Evolutionary conservation across 2,888 invertebrate genomes (phyloP), one percentile per base, ranked within the genome.

Genomic region (Globia sparganii): DNA sequence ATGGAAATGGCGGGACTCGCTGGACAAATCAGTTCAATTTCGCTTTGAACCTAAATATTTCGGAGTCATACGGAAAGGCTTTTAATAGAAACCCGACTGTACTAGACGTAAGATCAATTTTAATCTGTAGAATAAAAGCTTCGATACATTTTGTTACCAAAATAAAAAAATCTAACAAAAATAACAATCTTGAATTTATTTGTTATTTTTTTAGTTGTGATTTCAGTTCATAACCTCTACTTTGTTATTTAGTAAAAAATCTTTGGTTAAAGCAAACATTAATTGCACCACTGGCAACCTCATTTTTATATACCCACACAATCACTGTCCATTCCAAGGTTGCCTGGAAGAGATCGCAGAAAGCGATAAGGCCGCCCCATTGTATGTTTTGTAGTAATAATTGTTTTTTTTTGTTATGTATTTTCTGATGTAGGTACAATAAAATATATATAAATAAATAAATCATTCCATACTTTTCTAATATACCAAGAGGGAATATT

Each of bases 11-110:
- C 15, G 67, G 34, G 28, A n/a, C 58, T 34, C 43, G 43, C 21
- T 59, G 78, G 67, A 76, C 67, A 58, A 82, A 82, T 74, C 75
- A 65, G 31, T 72, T n/a, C 15, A 64, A 81, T 81, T 78, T 74
- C 13, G 37, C 40, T 64, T 5, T 25, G 37, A 56, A 31, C 15
- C 31, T 13, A 40, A 72, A 58, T 53, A 31, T 64, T 37, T 71
- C 11, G 2, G 43, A 73, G 40, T 31, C 31, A 64, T n/a, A 56
- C 9, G 31, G 5, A 0, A 56, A 37, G 3, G 80, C 0, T 56
- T 49, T 64, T n/a, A 28, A 11, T 46, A 18, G 46, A 21, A 28
- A 18, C 25, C 1, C 18, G 37, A 37, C 6, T 28, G 28, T 37
- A 11, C 49, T 46, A 37, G 25, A 25, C 25, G 37, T 0, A n/a